Percentiles rank a stretch among this genome's conserved stretches.
phyloP scores from a whole-genome alignment of 1,140 invertebrate genomes.

The Psilanteris sp. region DNA sequence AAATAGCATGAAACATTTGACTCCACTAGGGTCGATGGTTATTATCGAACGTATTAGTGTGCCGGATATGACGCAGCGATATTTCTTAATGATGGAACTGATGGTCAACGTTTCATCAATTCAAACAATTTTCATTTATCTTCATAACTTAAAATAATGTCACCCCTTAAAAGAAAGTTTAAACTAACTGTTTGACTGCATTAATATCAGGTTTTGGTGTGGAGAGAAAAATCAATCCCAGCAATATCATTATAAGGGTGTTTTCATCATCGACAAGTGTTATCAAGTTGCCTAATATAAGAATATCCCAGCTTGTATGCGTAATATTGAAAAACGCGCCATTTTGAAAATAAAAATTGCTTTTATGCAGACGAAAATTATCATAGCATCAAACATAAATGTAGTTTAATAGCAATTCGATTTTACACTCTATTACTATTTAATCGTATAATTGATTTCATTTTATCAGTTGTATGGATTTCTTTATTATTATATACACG shows the following conservation, averaged over 20 bases:
- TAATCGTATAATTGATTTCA: too few relatives aligned
- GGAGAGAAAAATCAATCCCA: constrained; percentile 14
- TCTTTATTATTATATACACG: too few relatives aligned
- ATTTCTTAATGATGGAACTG: constrained; percentile 19
- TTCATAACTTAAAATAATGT: constrained; percentile 15
- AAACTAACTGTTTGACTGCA: not conserved
- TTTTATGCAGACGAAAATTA: too few relatives aligned
- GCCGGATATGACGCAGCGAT: constrained; percentile 6
- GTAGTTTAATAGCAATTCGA: too few relatives aligned
- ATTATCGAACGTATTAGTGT: constrained; percentile 3
- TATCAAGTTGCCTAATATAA: too few relatives aligned
- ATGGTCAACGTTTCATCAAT: constrained; percentile 16
- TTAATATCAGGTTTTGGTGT: not conserved
- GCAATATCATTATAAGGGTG: constrained; percentile 16
- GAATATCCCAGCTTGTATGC: too few relatives aligned
- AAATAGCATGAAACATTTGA: constrained; percentile 9
- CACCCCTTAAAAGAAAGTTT: not conserved
- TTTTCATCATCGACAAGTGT: too few relatives aligned
- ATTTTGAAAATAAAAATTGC: too few relatives aligned
- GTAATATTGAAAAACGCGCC: too few relatives aligned
- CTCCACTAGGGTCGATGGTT: not conserved
- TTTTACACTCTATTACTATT: too few relatives aligned
- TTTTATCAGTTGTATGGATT: too few relatives aligned
- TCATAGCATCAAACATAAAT: too few relatives aligned
- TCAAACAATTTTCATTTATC: constrained; percentile 31